phyloP scores from a whole-genome alignment of 2,888 invertebrate genomes.

The Drosophila neutralis region DNA sequence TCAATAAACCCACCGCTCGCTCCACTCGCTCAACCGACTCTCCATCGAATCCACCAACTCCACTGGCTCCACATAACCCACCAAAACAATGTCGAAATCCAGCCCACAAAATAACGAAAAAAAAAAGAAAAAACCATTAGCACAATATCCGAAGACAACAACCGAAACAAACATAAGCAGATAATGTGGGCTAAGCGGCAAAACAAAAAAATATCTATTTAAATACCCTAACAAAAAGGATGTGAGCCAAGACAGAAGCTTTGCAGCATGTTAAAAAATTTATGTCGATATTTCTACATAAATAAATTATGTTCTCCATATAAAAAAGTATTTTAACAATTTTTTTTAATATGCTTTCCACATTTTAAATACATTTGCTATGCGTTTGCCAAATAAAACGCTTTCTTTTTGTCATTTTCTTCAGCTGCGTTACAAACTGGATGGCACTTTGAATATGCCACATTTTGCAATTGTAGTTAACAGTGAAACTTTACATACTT shows the following conservation, averaged over 20 bases:
- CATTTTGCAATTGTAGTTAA: background rate
- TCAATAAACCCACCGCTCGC: conserved; percentile 63
- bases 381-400: background rate
- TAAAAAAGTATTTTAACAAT: background rate
- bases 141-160: conserved; percentile 43
- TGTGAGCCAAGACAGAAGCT: background rate
- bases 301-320: background rate
- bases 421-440: background rate
- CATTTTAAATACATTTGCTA: background rate
- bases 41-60: conserved; percentile 13
- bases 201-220: background rate
- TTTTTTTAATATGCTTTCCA: background rate
- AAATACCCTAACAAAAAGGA: conserved; percentile 1
- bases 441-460: background rate
- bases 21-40: conserved; percentile 28
- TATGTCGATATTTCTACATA: background rate
- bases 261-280: background rate
- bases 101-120: conserved; percentile 17
- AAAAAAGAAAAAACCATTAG: conserved; percentile 25
- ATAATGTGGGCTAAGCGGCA: background rate
- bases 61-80: conserved; percentile 45
- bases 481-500: conserved; percentile 68
- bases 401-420: background rate
- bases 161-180: conserved; percentile 37
- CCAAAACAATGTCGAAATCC: conserved; percentile 74